phyloP scores from a whole-genome alignment of 2,888 invertebrate genomes.

The Alsophila aescularia region DNA sequence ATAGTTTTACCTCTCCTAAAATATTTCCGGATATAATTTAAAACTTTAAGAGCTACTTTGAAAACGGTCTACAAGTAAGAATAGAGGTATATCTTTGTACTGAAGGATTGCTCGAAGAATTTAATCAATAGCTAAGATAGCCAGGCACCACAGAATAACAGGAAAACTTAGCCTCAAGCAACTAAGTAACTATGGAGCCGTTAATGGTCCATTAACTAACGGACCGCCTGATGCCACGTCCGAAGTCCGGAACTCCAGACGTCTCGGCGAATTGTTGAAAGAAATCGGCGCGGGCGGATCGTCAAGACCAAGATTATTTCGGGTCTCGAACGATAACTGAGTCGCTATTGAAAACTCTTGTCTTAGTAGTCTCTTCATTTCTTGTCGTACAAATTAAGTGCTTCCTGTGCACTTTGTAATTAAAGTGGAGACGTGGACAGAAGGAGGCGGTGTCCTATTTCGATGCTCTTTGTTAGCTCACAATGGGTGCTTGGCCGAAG shows the following conservation, averaged over 20 bases:
- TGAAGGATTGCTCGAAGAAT: background rate
- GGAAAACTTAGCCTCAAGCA: slow-evolving; percentile 3
- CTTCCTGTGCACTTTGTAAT: slow-evolving; percentile 58
- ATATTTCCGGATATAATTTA: no score
- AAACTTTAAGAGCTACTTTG: no score
- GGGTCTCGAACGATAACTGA: slow-evolving; percentile 6
- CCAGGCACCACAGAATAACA: background rate
- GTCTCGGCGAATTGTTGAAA: slow-evolving; percentile 50
- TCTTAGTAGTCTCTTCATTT: slow-evolving; percentile 16
- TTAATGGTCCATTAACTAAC: slow-evolving; percentile 52
- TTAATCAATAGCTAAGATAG: background rate
- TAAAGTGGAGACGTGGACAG: slow-evolving; percentile 63
- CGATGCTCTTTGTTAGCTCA: slow-evolving; percentile 74
- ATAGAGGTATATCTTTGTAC: no score
- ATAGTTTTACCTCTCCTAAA: slow-evolving; percentile 1
- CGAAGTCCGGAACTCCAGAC: slow-evolving; percentile 43
- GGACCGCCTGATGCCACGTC: slow-evolving; percentile 47
- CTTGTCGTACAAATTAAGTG: slow-evolving; percentile 42
- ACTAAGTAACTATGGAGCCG: slow-evolving; percentile 28
- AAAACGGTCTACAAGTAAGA: background rate
- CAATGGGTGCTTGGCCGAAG: slow-evolving; percentile 76
- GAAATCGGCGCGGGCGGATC: slow-evolving; percentile 45
- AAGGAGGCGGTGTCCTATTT: slow-evolving; percentile 76
- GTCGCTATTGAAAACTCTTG: slow-evolving; percentile 2
- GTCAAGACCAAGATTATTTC: slow-evolving; percentile 45